A percentile compares a stretch with the other conserved stretches of the same genome.
Conservation (phyloP, 2,888 invertebrate genomes). For the Syrphus vitripennis region DNA sequence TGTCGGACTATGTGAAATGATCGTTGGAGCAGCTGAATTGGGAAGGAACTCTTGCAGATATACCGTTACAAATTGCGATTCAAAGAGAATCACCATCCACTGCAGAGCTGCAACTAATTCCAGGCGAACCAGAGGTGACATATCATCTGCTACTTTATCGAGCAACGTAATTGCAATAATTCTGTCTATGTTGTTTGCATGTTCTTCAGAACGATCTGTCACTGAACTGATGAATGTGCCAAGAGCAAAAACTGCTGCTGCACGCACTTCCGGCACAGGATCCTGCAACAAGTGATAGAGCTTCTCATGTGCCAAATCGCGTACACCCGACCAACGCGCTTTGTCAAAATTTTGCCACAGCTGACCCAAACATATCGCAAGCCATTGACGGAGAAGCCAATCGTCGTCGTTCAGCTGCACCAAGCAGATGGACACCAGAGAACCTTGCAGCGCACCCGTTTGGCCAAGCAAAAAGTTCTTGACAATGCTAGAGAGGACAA, state of each 20-base stretch:
- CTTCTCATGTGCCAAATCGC: conserved; percentile 98
- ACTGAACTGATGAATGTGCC: conserved; percentile 96
- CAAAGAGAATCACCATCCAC: conserved; percentile 93
- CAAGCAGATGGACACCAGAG: conserved; percentile 94
- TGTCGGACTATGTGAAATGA: conserved; percentile 57
- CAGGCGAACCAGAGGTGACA: conserved; percentile 92
- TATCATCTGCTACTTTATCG: conserved; percentile 89
- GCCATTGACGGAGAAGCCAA: conserved; percentile 90
- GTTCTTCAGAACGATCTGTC: conserved; percentile 93
- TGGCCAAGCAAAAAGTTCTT: conserved; percentile 94
- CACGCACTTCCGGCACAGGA: conserved; percentile 94
- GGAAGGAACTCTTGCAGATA: conserved; percentile 84
- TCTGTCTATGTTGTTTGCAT: conserved; percentile 96
- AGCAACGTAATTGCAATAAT: conserved; percentile 94
- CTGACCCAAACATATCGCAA: conserved; percentile 94
- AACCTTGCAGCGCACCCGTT: conserved; percentile 94
- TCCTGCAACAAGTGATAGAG: conserved; percentile 91
- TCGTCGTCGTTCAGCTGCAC: conserved; percentile 91
- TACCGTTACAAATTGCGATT: conserved; percentile 92
- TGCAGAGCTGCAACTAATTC: conserved; percentile 94
- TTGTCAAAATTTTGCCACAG: conserved; percentile 95
- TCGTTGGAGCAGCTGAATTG: conserved; percentile 69
- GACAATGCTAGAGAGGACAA: conserved; percentile 96
- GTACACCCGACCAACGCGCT: conserved; percentile 96
- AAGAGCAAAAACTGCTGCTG: conserved; percentile 96